These are phyloP conservation scores for Tringa solitaria DNA, from an alignment of 2,113 vertebrate genomes.

Conservation along the genomic window DNA sequence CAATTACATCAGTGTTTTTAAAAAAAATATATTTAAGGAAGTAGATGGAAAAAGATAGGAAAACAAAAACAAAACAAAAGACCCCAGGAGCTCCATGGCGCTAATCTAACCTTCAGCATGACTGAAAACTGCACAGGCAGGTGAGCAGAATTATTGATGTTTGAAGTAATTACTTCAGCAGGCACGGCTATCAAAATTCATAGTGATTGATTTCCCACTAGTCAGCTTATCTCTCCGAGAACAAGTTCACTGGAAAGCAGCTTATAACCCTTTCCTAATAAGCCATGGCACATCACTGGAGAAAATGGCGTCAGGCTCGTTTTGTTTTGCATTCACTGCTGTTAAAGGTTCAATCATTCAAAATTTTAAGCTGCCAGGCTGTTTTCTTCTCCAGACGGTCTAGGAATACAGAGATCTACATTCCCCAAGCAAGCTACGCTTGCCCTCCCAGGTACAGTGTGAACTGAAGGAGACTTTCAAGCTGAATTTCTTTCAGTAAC, in stretches of 20 bases:
- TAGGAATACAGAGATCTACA: background rate
- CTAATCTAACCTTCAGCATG: constrained; percentile 57
- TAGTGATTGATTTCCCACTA: constrained; percentile 69
- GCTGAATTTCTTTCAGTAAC: background rate
- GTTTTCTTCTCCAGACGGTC: background rate
- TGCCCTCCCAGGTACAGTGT: background rate
- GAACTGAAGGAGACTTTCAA: constrained; percentile 1
- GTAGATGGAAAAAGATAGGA: background rate
- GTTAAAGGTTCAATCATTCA: constrained; percentile 38
- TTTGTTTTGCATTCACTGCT: constrained; percentile 60
- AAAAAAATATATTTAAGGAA: background rate
- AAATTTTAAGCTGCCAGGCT: background rate
- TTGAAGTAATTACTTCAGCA: constrained; percentile 63
- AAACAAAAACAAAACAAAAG: constrained; percentile 28
- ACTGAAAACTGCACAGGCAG: constrained; percentile 45
- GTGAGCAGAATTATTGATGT: constrained; percentile 66
- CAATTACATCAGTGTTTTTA: constrained; percentile 11
- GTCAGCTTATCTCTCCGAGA: constrained; percentile 66
- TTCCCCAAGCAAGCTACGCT: background rate
- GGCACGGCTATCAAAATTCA: constrained; percentile 65
- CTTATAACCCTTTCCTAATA: constrained; percentile 70
- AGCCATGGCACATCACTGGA: constrained; percentile 50
- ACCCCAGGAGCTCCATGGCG: background rate
- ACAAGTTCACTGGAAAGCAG: constrained; percentile 54
- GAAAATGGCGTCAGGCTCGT: constrained; percentile 28